A percentile compares a stretch with the other conserved stretches of the same genome.
phyloP scores from a whole-genome alignment of 2,888 invertebrate genomes.

The Polia nebulosa region DNA sequence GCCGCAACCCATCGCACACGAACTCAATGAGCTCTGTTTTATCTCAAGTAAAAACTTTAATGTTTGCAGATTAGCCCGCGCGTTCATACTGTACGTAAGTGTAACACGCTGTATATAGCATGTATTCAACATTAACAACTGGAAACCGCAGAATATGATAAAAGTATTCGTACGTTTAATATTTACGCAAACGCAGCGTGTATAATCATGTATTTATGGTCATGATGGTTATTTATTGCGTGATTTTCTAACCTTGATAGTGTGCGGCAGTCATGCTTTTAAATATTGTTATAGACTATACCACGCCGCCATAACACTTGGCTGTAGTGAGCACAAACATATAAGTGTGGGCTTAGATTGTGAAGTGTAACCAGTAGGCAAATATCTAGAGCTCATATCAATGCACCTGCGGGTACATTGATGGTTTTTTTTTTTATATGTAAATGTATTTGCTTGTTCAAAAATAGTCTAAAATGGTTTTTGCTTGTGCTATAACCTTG shows the following conservation, averaged over 20 bases:
- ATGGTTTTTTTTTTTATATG: slow-evolving; percentile 15
- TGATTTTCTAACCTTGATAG: slow-evolving; percentile 42
- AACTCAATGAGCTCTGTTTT: slow-evolving; percentile 82
- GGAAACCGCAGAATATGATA: slow-evolving; percentile 23
- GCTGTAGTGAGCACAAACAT: slow-evolving; percentile 15
- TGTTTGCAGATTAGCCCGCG: slow-evolving; percentile 72
- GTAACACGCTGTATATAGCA: slow-evolving; percentile 39
- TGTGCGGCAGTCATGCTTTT: slow-evolving; percentile 17
- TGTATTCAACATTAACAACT: slow-evolving; percentile 35
- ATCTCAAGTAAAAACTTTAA: slow-evolving; percentile 76
- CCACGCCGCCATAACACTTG: slow-evolving; percentile 6
- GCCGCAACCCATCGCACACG: slow-evolving; percentile 76
- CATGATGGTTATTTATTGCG: slow-evolving; percentile 21
- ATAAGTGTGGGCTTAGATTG: slow-evolving; percentile 21
- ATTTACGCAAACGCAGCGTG: slow-evolving; percentile 35
- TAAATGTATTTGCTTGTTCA: slow-evolving; percentile 5
- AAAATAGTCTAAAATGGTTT: background rate
- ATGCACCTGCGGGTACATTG: slow-evolving; percentile 23
- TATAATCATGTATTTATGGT: slow-evolving; percentile 23
- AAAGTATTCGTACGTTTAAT: slow-evolving; percentile 27
- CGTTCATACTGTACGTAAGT: slow-evolving; percentile 46
- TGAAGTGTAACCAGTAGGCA: slow-evolving; percentile 17
- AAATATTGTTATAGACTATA: slow-evolving; percentile 20
- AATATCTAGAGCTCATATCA: slow-evolving; percentile 34
- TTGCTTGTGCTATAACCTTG: background rate